A percentile compares a stretch with the other conserved stretches of the same genome.
phyloP scores from a whole-genome alignment of 2,113 vertebrate genomes.

The Solea solea region DNA sequence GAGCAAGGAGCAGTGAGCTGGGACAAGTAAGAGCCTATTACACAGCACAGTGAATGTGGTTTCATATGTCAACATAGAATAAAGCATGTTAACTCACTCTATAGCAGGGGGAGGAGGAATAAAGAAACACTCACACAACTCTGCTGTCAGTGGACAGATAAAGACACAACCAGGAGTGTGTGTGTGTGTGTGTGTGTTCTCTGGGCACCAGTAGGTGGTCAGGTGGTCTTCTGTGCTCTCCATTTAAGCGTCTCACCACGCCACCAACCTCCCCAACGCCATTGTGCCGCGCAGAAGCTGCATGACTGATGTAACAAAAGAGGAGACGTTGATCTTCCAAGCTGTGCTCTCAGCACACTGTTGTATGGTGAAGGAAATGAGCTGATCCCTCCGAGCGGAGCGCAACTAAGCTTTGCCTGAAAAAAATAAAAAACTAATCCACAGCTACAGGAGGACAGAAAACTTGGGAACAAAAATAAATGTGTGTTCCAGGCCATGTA shows the following conservation, averaged over 20 bases:
- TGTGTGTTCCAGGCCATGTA: conserved; percentile 49
- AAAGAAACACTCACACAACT: conserved; percentile 69
- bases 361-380: conserved; percentile 70
- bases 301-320: conserved; percentile 78
- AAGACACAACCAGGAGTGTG: conserved; percentile 68
- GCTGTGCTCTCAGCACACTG: conserved; percentile 64
- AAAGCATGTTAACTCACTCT: conserved; percentile 68
- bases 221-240: conserved; percentile 77
- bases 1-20: conserved; percentile 44
- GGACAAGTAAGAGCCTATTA: conserved; percentile 52
- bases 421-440: conserved; percentile 57
- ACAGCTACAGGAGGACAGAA: conserved; percentile 48
- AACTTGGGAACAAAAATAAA: conserved; percentile 55
- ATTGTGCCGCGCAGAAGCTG: conserved; percentile 72
- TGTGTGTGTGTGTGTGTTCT: conserved; percentile 37
- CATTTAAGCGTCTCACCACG: conserved; percentile 58
- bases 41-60: conserved; percentile 47
- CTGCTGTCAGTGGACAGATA: conserved; percentile 70
- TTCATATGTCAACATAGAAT: conserved; percentile 70
- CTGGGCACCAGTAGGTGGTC: conserved; percentile 68
- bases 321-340: conserved; percentile 73
- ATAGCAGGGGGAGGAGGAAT: conserved; percentile 60
- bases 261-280: conserved; percentile 59
- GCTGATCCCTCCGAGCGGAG: conserved; percentile 72
- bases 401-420: conserved; percentile 70